These are phyloP conservation scores for Orientallactaga bullata DNA, from an alignment of 2,113 vertebrate genomes.

Conservation along the genomic window DNA sequence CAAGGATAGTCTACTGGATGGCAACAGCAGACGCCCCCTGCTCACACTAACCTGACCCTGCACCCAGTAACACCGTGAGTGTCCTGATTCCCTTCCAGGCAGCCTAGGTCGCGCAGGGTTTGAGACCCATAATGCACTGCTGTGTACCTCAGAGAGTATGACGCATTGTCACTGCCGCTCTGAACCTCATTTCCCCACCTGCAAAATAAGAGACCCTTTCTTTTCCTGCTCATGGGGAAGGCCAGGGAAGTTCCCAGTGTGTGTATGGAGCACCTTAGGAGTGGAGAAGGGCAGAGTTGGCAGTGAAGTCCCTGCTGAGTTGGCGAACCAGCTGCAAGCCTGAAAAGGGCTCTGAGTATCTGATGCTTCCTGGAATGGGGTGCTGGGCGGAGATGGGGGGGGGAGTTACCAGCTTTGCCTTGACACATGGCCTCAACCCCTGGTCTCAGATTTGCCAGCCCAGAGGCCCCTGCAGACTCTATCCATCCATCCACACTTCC, in stretches of 20 bases:
- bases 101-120: no score
- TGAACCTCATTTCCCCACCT: neutral
- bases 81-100: neutral
- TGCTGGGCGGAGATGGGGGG: accelerated
- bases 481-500: accelerated
- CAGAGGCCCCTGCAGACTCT: accelerated
- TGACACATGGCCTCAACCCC: no score
- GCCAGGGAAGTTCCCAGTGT: neutral
- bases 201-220: no score
- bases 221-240: neutral
- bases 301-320: accelerated
- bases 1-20: neutral
- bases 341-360: neutral
- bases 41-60: neutral
- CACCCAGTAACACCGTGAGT: neutral
- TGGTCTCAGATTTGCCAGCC: neutral
- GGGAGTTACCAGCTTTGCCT: neutral
- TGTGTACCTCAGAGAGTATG: neutral
- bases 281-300: neutral
- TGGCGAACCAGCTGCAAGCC: neutral
- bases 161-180: neutral
- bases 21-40: neutral
- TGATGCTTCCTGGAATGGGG: neutral
- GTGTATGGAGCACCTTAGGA: no score
- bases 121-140: neutral